Conservation (phyloP, 2,797 vertebrate species). For the Bufotes viridis region DNA sequence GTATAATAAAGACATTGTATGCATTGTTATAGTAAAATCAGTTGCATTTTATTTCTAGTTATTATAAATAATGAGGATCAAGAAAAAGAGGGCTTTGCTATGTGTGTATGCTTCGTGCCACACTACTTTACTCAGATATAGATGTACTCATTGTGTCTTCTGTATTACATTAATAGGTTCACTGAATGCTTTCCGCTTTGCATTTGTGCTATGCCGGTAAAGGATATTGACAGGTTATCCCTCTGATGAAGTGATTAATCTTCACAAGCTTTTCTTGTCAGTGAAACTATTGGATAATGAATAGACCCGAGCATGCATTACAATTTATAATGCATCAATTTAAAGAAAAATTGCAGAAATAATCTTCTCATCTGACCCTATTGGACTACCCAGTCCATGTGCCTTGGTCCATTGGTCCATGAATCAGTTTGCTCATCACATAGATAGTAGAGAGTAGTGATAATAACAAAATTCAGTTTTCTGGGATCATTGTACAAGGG, state of each 20-base stretch:
- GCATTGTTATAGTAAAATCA: not conserved
- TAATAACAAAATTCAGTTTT: not conserved
- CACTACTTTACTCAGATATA: conserved; percentile 24
- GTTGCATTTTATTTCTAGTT: not conserved
- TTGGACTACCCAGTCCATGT: conserved; percentile 39
- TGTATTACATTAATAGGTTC: conserved; percentile 41
- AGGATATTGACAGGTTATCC: conserved; percentile 57
- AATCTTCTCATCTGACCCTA: conserved; percentile 51
- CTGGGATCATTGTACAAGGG: not conserved
- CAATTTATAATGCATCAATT: conserved; percentile 61
- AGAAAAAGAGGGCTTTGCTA: not conserved
- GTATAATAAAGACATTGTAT: not conserved
- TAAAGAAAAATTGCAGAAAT: conserved; percentile 39
- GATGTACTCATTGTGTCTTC: conserved; percentile 24
- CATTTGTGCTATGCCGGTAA: conserved; percentile 43
- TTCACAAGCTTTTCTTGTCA: conserved; percentile 60
- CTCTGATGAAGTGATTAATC: conserved; percentile 60
- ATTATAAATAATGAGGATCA: not conserved
- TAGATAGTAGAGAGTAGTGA: not conserved
- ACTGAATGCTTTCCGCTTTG: conserved; percentile 51
- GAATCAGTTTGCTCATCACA: not conserved
- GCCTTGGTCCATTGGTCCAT: conserved; percentile 14
- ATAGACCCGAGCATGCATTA: conserved; percentile 60
- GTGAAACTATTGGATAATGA: conserved; percentile 58
- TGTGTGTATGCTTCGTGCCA: not conserved